Conservation (phyloP, 2,888 invertebrate genomes). For the Aphidius colemani region DNA sequence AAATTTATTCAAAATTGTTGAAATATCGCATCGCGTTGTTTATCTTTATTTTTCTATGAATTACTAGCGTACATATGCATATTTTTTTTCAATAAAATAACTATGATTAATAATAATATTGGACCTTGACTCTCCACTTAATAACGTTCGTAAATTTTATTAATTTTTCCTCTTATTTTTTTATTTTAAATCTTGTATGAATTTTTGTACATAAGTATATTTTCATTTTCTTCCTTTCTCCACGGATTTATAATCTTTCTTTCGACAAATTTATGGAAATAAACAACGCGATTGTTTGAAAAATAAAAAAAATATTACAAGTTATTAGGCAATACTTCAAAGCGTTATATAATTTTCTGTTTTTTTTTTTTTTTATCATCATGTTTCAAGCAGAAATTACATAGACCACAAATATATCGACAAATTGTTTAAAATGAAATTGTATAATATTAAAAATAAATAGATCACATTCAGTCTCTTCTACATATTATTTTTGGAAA, state of each 20-base stretch:
- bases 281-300: background rate
- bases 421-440: slow-evolving; percentile 47
- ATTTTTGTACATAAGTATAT: background rate
- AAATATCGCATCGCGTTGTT: slow-evolving; percentile 23
- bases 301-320: slow-evolving; percentile 18
- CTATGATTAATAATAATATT: slow-evolving; percentile 6
- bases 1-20: background rate
- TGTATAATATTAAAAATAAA: slow-evolving; percentile 47
- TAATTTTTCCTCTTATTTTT: background rate
- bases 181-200: background rate
- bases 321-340: too few relatives aligned
- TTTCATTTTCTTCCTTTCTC: slow-evolving; percentile 3
- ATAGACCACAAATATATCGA: slow-evolving; percentile 31
- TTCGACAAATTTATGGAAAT: too few relatives aligned
- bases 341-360: too few relatives aligned
- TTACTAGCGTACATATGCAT: slow-evolving; percentile 21
- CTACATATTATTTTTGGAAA: too few relatives aligned
- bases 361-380: background rate
- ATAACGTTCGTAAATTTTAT: too few relatives aligned
- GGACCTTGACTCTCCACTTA: slow-evolving; percentile 9
- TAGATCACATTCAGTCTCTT: slow-evolving; percentile 37
- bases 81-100: slow-evolving; percentile 6
- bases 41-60: slow-evolving; percentile 24
- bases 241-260: background rate
- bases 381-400: slow-evolving; percentile 16